Conservation (phyloP, 1,140 invertebrate species). For the Drosophila rufa region DNA sequence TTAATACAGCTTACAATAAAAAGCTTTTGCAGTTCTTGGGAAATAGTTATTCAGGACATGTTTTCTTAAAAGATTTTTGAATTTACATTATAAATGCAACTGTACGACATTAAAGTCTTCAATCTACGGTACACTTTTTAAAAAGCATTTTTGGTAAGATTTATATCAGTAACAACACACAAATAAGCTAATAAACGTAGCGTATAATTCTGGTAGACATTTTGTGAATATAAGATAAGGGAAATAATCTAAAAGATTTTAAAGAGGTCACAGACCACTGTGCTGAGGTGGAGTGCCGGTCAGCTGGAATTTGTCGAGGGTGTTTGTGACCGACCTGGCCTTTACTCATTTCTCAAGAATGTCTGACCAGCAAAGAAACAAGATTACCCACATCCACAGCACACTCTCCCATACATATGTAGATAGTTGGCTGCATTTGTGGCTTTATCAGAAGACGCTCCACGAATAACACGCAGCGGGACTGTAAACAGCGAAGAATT, state of each 20-base stretch:
- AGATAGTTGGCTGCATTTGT: conserved; percentile 25
- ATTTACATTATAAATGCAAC: not conserved
- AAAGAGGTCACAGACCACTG: conserved; percentile 47
- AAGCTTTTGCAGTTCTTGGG: too few species aligned
- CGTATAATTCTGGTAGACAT: not conserved
- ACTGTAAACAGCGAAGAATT: conserved; percentile 72
- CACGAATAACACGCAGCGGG: conserved; percentile 61
- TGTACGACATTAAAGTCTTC: not conserved
- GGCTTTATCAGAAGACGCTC: conserved; percentile 64
- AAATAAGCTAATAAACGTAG: not conserved
- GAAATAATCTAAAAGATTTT: not conserved
- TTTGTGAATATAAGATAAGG: not conserved
- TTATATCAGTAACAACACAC: not conserved
- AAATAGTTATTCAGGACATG: too few species aligned
- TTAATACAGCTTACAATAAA: too few species aligned
- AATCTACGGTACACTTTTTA: too few species aligned
- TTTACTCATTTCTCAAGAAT: conserved; percentile 68
- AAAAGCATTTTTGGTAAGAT: too few species aligned
- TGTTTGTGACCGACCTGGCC: conserved; percentile 56
- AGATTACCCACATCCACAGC: conserved; percentile 28
- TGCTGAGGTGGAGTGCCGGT: conserved; percentile 60
- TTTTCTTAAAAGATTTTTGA: too few species aligned
- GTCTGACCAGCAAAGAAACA: conserved; percentile 41
- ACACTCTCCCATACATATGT: conserved; percentile 4
- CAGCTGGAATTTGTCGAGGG: conserved; percentile 44